Evolutionary conservation across 2,113 vertebrate species (phyloP).

Genomic region (Canis aureus): DNA sequence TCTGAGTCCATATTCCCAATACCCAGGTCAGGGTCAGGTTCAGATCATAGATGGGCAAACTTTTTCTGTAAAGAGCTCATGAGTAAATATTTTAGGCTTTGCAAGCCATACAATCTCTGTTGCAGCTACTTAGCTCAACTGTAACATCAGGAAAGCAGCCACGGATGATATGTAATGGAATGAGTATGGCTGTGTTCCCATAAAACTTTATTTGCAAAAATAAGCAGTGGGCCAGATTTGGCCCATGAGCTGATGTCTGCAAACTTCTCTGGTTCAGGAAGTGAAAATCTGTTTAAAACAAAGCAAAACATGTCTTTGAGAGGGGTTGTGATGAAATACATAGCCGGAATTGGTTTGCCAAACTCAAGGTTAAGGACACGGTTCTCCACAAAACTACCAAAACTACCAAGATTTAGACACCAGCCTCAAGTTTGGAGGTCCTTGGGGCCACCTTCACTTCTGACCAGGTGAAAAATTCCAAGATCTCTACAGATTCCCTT

Average conservation of each 20-base stretch:
- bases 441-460: background rate
- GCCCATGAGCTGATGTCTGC: background rate
- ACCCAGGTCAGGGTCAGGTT: background rate
- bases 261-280: background rate
- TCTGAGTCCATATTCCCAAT: background rate
- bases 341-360: background rate
- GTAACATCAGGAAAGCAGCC: background rate
- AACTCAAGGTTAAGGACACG: background rate
- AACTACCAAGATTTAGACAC: background rate
- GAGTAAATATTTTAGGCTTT: background rate
- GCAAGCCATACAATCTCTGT: background rate
- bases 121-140: background rate
- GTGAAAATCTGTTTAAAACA: background rate
- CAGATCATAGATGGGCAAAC: background rate
- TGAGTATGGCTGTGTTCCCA: background rate
- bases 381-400: background rate
- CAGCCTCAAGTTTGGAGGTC: background rate
- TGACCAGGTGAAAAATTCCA: background rate
- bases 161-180: background rate
- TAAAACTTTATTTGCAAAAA: background rate
- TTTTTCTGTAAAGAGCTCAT: background rate
- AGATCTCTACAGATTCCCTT: background rate
- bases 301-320: background rate
- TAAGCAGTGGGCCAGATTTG: background rate
- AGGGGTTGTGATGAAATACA: background rate